Percentiles rank a stretch among this genome's conserved stretches.
Conservation (phyloP, 1,140 invertebrate genomes). For the Drosophila pseudoananassae region DNA sequence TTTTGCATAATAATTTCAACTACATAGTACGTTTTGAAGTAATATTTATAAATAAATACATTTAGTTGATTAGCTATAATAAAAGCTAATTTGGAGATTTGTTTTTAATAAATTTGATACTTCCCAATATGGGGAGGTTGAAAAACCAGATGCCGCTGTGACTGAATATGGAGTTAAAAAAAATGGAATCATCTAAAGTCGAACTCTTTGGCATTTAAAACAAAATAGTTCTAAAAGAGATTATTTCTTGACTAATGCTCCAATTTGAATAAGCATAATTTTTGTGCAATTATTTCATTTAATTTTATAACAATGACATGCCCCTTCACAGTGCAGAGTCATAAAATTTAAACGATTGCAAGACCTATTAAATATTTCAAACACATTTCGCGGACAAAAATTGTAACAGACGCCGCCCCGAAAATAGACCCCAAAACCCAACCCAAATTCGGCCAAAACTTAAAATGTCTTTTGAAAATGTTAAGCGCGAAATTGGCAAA, state of each 20-base stretch:
- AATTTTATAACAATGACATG: conserved; percentile 14
- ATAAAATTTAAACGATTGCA: conserved; percentile 46
- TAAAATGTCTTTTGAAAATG: conserved; percentile 54
- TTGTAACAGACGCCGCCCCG: conserved; percentile 28
- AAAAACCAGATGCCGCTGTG: neutral
- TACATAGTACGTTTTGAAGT: neutral
- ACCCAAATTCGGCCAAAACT: conserved; percentile 41
- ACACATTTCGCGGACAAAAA: conserved; percentile 54
- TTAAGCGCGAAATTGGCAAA: conserved; percentile 66
- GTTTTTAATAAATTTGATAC: neutral
- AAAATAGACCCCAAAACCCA: conserved; percentile 25
- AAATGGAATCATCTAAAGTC: too few relatives aligned
- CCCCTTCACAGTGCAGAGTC: conserved; percentile 11
- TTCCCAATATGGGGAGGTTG: neutral
- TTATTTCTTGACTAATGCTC: too few relatives aligned
- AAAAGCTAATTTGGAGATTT: neutral
- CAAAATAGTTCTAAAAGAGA: too few relatives aligned
- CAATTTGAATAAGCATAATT: neutral
- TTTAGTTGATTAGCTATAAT: conserved; percentile 4
- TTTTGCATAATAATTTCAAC: conserved; percentile 7
- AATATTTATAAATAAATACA: neutral
- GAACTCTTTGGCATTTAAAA: too few relatives aligned
- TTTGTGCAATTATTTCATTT: conserved; percentile 8
- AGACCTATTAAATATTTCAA: conserved; percentile 61
- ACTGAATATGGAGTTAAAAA: neutral